Percentiles rank a stretch among this genome's conserved stretches.
Evolutionary conservation across 1,140 invertebrate genomes (phyloP).

Genomic region (Meloidogyne exigua): DNA sequence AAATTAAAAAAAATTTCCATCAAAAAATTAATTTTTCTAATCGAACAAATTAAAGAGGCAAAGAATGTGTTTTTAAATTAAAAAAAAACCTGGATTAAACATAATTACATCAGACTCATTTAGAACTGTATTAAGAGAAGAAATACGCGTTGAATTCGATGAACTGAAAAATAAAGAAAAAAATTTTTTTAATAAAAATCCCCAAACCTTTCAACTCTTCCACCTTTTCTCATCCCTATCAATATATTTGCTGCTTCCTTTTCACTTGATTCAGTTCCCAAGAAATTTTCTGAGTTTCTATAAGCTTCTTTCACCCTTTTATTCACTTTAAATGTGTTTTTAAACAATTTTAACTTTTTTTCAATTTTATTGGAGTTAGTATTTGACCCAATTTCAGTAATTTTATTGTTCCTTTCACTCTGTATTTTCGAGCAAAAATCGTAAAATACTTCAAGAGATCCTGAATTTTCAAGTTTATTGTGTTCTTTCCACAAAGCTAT

Average conservation of each 20-base stretch:
- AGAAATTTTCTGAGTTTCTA: not conserved
- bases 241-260: not conserved
- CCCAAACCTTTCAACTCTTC: not conserved
- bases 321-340: slow-evolving; percentile 9
- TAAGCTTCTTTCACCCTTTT: slow-evolving; percentile 14
- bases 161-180: not conserved
- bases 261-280: not conserved
- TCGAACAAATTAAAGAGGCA: not conserved
- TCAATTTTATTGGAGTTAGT: not conserved
- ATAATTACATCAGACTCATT: not conserved
- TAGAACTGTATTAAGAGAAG: not conserved
- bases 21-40: not conserved
- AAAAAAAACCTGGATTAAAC: slow-evolving; percentile 5
- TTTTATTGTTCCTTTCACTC: not conserved
- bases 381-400: not conserved
- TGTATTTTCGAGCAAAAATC: slow-evolving; percentile 22
- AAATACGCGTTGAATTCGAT: not conserved
- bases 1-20: not conserved
- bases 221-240: not conserved
- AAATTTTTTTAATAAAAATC: not conserved
- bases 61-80: not conserved
- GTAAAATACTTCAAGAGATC: slow-evolving; percentile 15
- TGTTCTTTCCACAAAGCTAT: slow-evolving; percentile 39
- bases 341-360: not conserved
- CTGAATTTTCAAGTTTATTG: slow-evolving; percentile 35